Percentiles rank a stretch among this genome's conserved stretches.
Evolutionary conservation across 2,888 invertebrate genomes (phyloP).

Genomic region (Crematogaster levior): DNA sequence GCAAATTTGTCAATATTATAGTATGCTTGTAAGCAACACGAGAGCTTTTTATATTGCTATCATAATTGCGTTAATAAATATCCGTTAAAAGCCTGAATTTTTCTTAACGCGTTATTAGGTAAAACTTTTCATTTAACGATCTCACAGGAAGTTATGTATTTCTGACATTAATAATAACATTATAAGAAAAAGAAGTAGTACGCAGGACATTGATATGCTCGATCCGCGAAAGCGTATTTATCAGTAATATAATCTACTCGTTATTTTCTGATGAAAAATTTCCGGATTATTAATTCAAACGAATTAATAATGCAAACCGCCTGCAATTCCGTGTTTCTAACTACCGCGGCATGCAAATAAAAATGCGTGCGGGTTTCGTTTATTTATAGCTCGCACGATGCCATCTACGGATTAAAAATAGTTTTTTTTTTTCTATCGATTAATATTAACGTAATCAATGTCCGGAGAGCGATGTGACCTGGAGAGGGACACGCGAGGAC

Average conservation of each 20-base stretch:
- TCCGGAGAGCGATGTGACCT: background rate
- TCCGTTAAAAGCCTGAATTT: background rate
- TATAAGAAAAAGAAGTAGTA: background rate
- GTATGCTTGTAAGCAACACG: background rate
- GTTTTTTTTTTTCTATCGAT: background rate
- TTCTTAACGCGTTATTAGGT: background rate
- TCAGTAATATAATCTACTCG: slow-evolving; percentile 5
- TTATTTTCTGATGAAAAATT: background rate
- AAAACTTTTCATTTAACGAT: background rate
- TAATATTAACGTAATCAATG: slow-evolving; percentile 12
- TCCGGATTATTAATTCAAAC: slow-evolving; percentile 6
- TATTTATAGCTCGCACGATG: slow-evolving; percentile 22
- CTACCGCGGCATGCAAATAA: slow-evolving; percentile 26
- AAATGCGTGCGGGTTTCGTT: slow-evolving; percentile 12
- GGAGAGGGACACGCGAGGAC: background rate
- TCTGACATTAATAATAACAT: slow-evolving; percentile 1
- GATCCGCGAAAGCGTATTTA: background rate
- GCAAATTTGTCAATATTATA: background rate
- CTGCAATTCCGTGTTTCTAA: slow-evolving; percentile 24
- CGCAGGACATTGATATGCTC: background rate
- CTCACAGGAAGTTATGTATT: background rate
- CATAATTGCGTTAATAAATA: background rate
- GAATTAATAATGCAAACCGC: slow-evolving; percentile 3
- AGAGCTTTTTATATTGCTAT: background rate
- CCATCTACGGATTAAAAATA: slow-evolving; percentile 31